Evolutionary conservation across 2,888 invertebrate genomes (phyloP).

Genomic region (Spatulosminthurus flaviceps): DNA sequence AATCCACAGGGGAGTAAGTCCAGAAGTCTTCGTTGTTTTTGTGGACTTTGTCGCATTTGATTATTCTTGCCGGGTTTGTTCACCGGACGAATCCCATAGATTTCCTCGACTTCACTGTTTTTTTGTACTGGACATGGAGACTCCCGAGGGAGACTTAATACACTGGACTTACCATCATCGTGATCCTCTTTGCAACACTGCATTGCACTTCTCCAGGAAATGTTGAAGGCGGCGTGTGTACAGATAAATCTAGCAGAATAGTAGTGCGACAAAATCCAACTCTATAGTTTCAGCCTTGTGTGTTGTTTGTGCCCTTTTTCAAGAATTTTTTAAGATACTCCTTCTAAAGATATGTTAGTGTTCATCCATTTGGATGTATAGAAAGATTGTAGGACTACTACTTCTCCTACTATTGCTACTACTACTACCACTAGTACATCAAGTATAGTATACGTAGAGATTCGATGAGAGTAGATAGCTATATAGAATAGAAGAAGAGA

Average conservation of each 20-base stretch:
- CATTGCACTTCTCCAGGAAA: conserved; percentile 37
- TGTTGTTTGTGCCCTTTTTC: neutral
- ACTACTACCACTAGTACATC: no score
- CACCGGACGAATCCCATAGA: conserved; percentile 47
- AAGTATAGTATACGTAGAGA: neutral
- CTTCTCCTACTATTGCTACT: no score
- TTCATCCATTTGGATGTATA: no score
- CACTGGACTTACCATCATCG: conserved; percentile 30
- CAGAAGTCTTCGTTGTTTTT: conserved; percentile 33
- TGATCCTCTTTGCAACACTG: conserved; percentile 44
- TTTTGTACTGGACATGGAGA: conserved; percentile 33
- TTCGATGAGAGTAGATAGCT: conserved; percentile 8
- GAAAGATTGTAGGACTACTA: no score
- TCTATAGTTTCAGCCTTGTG: neutral
- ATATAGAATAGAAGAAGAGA: no score
- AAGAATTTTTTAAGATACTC: conserved; percentile 1
- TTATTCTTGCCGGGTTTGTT: conserved; percentile 49
- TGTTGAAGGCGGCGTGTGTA: neutral
- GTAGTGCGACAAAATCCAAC: conserved; percentile 38
- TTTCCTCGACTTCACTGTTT: conserved; percentile 35
- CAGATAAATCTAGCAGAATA: conserved; percentile 1
- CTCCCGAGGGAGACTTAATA: conserved; percentile 50
- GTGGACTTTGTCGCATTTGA: conserved; percentile 52
- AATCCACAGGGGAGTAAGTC: conserved; percentile 29
- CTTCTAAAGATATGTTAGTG: no score